These are phyloP conservation scores for Trachymyrmex septentrionalis DNA, from an alignment of 1,140 invertebrate species.

Conservation along the genomic window DNA sequence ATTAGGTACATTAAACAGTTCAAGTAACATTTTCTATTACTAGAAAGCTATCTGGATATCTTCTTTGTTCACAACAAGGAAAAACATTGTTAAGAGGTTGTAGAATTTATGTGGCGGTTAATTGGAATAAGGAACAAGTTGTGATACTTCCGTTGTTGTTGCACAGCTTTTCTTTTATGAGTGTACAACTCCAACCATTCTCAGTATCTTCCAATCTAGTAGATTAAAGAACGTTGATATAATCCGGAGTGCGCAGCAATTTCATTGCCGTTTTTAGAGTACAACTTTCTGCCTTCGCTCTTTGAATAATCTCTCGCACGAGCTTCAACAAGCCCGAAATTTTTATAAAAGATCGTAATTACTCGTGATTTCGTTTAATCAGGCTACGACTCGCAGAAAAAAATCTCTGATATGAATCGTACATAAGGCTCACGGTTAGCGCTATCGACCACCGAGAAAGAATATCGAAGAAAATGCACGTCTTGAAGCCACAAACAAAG, in stretches of 20 bases:
- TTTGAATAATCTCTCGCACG: neutral
- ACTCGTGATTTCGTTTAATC: slow-evolving; percentile 31
- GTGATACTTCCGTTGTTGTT: slow-evolving; percentile 35
- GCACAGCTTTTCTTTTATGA: slow-evolving; percentile 41
- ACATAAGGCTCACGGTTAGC: slow-evolving; percentile 35
- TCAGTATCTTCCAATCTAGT: slow-evolving; percentile 58
- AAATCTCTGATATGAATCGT: slow-evolving; percentile 8
- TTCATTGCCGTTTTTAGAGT: slow-evolving; percentile 42
- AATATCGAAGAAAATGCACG: slow-evolving; percentile 44
- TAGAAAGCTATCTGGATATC: slow-evolving; percentile 37
- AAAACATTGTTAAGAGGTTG: slow-evolving; percentile 52
- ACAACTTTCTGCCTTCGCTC: neutral
- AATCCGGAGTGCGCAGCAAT: slow-evolving; percentile 37
- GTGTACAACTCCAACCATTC: slow-evolving; percentile 25
- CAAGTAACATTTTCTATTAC: slow-evolving; percentile 28
- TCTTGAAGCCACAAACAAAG: slow-evolving; percentile 45
- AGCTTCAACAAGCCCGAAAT: slow-evolving; percentile 22
- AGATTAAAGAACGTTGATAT: slow-evolving; percentile 58
- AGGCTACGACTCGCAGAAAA: neutral
- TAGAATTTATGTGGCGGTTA: slow-evolving; percentile 59
- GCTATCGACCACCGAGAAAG: slow-evolving; percentile 1
- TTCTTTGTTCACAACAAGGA: slow-evolving; percentile 42
- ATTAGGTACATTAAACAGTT: neutral
- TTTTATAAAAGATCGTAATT: slow-evolving; percentile 10
- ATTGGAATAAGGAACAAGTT: slow-evolving; percentile 60